Base-by-base conservation (phyloP, 2,113 vertebrate genomes). In the Triplophysa dalaica region DNA sequence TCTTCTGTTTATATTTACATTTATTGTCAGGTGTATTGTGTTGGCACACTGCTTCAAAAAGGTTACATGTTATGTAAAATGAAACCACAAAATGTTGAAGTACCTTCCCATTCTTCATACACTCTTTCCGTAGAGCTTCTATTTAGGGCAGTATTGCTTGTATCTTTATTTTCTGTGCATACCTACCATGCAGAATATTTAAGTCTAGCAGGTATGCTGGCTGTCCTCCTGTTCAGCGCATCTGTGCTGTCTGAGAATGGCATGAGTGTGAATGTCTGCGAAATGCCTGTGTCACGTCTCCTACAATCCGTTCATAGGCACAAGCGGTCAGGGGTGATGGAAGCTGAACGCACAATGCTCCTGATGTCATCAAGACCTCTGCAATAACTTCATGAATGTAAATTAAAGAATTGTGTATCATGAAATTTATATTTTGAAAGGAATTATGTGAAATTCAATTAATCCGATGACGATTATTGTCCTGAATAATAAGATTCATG, bases 171-270 rank as follows among this genome's bases (percentile, higher is more conserved):
- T 66, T 26, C 13, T 65, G 33, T 8, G 1, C 67, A 66, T 69
- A 69, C 70, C 70, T 26, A 64, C 58, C 75, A 52, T 70, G 38
- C 22, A 75, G 66, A 75, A 70, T 83, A 70, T 75, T 75, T 38
- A 83, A 75, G 22, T 33, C 33, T 33, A 33, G 2, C 29, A 4
- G 4, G 29, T 33, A 70, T 2, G 22, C 5, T 43, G 74, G 21
- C 26, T 33, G 26, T 21, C 70, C 81, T 62, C 26, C 63, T 79
- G 77, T 69, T 75, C 22, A 41, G 65, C 52, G 56, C 77, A 83
- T 75, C 72, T 79, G 81, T 62, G 68, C 54, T 38, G 45, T 72
- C 9, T 43, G 48, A 60, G 1, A 72, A 41, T 12, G 2, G 33
- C 65, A 52, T 48, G 62, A 54, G 63, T 45, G 21, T 75, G 63